These are phyloP conservation scores for Pristionchus maxplancki DNA, from an alignment of 2,888 invertebrate genomes.

Conservation along the genomic window DNA sequence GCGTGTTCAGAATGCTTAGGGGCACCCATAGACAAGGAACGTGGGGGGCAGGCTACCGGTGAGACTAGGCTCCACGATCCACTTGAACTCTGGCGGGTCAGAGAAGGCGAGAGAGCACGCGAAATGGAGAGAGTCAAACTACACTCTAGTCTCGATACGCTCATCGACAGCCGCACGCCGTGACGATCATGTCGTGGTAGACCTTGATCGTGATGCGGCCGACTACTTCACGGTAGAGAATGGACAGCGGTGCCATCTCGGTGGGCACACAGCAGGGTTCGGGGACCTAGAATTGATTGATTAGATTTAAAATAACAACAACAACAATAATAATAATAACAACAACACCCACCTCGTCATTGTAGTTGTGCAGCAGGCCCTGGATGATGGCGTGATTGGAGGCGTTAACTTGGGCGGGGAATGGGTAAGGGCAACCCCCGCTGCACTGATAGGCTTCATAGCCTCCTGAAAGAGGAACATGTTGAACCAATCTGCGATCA, in stretches of 20 bases:
- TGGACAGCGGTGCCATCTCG: slow-evolving; percentile 92
- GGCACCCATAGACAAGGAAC: neutral
- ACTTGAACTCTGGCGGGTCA: neutral
- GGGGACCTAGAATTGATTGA: slow-evolving; percentile 84
- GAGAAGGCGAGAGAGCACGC: neutral
- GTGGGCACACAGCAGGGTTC: slow-evolving; percentile 98
- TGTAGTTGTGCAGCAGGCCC: slow-evolving; percentile 93
- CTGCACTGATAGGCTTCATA: slow-evolving; percentile 93
- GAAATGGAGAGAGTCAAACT: neutral
- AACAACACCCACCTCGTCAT: slow-evolving; percentile 81
- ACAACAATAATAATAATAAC: neutral
- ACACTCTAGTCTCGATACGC: too few species aligned
- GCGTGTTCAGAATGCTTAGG: neutral
- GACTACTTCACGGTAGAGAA: slow-evolving; percentile 90
- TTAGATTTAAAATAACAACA: neutral
- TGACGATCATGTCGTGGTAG: slow-evolving; percentile 96
- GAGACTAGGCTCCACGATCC: neutral
- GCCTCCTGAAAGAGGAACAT: slow-evolving; percentile 65
- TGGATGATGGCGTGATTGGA: slow-evolving; percentile 99
- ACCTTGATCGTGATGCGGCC: slow-evolving; percentile 94
- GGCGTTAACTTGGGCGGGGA: slow-evolving; percentile 93
- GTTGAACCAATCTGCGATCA: neutral
- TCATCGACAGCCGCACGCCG: slow-evolving; percentile 90
- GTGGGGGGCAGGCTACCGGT: neutral
- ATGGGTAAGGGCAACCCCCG: slow-evolving; percentile 94